These are phyloP conservation scores for Erannis defoliaria DNA, from an alignment of 2,888 invertebrate genomes.

Conservation along the genomic window DNA sequence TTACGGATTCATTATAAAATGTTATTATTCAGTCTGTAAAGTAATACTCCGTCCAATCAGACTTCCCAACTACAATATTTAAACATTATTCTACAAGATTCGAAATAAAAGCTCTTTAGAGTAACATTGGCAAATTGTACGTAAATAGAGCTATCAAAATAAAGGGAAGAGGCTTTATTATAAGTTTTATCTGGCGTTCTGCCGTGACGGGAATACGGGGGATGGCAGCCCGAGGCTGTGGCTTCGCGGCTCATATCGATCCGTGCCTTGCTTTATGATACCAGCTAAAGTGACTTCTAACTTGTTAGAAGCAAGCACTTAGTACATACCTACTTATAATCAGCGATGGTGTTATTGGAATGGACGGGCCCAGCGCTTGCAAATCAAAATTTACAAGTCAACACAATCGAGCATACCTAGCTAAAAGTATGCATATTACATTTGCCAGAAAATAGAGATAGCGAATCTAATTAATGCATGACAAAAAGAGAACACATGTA, in stretches of 20 bases:
- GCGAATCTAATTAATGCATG: too few species aligned
- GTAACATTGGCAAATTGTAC: conserved; percentile 43
- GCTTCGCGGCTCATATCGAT: conserved; percentile 31
- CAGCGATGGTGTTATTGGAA: too few species aligned
- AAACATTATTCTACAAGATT: conserved; percentile 21
- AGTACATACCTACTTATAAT: too few species aligned
- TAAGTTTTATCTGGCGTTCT: conserved; percentile 57
- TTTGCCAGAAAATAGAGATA: too few species aligned
- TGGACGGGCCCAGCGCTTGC: too few species aligned
- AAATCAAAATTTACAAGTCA: too few species aligned
- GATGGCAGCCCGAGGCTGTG: conserved; percentile 25
- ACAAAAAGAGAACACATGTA: too few species aligned
- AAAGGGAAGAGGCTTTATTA: conserved; percentile 51
- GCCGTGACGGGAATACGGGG: conserved; percentile 50
- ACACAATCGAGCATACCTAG: too few species aligned
- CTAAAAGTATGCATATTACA: too few species aligned
- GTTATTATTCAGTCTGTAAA: conserved; percentile 1
- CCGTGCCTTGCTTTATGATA: conserved; percentile 27
- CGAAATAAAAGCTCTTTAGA: conserved; percentile 17
- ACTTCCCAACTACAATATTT: conserved; percentile 30
- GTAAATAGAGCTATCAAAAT: conserved; percentile 55
- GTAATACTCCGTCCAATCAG: background rate
- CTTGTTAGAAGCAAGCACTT: conserved; percentile 1
- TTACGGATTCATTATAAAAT: background rate
- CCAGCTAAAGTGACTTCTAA: background rate